These are phyloP conservation scores for Drosophila sp. DNA, from an alignment of 1,140 invertebrate genomes.

Conservation along the genomic window DNA sequence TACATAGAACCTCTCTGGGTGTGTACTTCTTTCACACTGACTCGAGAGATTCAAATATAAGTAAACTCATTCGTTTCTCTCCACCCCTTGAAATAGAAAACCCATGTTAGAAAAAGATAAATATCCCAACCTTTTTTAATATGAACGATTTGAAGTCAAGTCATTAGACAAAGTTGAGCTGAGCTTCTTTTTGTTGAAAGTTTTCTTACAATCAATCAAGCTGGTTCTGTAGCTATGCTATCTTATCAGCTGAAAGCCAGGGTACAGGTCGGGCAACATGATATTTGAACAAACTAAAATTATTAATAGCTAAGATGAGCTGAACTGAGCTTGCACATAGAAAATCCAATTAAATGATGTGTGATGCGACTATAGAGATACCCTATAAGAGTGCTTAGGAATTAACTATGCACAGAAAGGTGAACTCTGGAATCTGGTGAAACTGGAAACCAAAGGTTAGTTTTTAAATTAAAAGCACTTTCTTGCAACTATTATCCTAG, in stretches of 20 bases:
- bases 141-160: background rate
- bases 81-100: no score
- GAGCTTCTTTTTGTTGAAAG: background rate
- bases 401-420: no score
- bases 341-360: background rate
- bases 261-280: background rate
- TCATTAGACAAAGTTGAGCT: background rate
- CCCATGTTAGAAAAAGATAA: background rate
- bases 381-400: background rate
- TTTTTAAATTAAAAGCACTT: no score
- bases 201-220: constrained; percentile 2
- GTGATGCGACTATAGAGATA: background rate
- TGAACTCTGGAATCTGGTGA: no score
- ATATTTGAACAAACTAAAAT: constrained; percentile 1
- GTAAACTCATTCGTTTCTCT: no score
- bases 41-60: no score
- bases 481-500: no score
- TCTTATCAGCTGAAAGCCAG: background rate
- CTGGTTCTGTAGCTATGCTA: background rate
- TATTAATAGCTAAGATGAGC: background rate
- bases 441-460: no score
- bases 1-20: no score
- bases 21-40: no score
- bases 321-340: background rate
- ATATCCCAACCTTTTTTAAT: background rate